A percentile compares a stretch with the other conserved stretches of the same genome.
phyloP scores from a whole-genome alignment of 2,797 vertebrate species.

The Hypotaenidia philippensis region DNA sequence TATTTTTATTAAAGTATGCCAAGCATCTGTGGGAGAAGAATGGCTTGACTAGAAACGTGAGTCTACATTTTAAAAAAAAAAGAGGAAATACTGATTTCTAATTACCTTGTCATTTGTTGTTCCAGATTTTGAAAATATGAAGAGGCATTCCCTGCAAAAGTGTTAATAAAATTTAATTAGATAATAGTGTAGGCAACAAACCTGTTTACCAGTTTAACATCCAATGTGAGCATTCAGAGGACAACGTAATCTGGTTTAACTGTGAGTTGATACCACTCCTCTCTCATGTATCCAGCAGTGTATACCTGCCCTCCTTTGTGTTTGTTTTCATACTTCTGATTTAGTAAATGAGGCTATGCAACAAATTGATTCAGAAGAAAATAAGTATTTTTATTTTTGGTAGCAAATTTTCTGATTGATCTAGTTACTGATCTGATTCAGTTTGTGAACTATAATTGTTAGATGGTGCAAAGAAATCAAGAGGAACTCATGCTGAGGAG shows the following conservation, averaged over 20 bases:
- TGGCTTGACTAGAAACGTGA: neutral
- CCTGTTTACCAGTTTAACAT: neutral
- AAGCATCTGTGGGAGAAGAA: neutral
- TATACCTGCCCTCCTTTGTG: neutral
- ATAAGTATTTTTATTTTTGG: neutral
- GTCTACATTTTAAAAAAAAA: neutral
- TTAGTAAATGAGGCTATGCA: neutral
- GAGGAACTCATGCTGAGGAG: neutral
- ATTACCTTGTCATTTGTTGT: constrained; percentile 77
- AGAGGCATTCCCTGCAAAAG: accelerated
- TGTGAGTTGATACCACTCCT: neutral
- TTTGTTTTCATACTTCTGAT: neutral
- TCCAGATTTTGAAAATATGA: accelerated
- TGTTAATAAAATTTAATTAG: neutral
- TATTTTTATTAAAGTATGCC: neutral
- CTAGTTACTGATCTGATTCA: neutral
- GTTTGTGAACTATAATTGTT: neutral
- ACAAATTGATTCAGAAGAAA: neutral
- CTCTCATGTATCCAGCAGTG: too few relatives aligned
- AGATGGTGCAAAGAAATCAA: neutral
- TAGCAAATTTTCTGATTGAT: neutral
- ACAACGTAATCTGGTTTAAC: neutral
- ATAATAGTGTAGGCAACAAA: neutral
- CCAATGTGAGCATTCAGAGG: neutral
- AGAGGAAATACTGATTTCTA: neutral